Percentiles rank a stretch among this genome's conserved stretches.
phyloP scores from a whole-genome alignment of 2,113 vertebrate genomes.

The Lamprologus sp. region DNA sequence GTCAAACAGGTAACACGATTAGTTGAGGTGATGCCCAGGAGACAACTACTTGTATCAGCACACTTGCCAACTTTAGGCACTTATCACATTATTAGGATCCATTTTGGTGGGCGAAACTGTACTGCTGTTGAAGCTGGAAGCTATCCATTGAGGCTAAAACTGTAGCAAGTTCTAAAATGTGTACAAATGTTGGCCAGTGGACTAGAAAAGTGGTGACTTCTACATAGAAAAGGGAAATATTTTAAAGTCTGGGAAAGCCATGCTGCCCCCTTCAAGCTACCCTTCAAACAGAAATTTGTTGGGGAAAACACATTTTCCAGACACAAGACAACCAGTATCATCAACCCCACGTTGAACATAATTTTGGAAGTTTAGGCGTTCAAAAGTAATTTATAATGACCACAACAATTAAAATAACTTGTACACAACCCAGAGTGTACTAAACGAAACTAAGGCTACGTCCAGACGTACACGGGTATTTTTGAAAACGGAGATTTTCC shows the following conservation, averaged over 20 bases:
- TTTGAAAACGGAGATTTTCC: too few species aligned
- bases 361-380: not conserved
- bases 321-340: not conserved
- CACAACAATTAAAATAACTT: not conserved
- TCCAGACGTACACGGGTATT: fast-evolving
- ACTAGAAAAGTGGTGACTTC: not conserved
- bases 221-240: not conserved
- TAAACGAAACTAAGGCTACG: fast-evolving
- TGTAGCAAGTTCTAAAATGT: not conserved
- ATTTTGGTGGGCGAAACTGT: not conserved
- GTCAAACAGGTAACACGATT: not conserved
- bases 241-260: not conserved
- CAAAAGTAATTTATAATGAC: not conserved
- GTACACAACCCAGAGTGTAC: not conserved
- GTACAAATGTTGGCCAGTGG: not conserved
- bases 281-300: not conserved
- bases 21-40: not conserved
- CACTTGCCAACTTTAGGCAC: not conserved
- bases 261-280: not conserved
- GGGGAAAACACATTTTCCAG: not conserved
- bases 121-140: not conserved
- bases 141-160: not conserved
- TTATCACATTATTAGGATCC: not conserved
- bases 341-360: fast-evolving
- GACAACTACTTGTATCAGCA: not conserved